Evolutionary conservation across 2,888 invertebrate genomes (phyloP).

Genomic region (Cataglyphis livida): DNA sequence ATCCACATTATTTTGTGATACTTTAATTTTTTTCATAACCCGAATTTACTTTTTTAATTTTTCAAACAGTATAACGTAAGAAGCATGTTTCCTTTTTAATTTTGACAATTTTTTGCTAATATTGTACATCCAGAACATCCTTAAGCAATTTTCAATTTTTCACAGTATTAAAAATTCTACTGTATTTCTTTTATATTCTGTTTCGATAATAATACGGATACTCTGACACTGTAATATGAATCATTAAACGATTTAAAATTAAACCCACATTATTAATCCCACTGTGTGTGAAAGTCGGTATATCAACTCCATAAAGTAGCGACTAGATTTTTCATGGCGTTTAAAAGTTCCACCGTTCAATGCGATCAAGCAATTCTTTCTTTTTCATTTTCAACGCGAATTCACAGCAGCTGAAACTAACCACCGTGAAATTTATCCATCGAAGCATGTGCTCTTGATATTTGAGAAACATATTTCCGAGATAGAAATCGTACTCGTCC

Average conservation of each 20-base stretch:
- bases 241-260: neutral
- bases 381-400: neutral
- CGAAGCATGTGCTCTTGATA: neutral
- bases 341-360: neutral
- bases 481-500: neutral
- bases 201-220: neutral
- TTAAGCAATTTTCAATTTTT: constrained; percentile 19
- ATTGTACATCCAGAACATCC: no score
- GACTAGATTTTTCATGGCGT: neutral
- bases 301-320: neutral
- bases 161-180: neutral
- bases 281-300: neutral
- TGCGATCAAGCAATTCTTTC: neutral
- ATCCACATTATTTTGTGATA: no score
- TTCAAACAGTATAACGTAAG: no score
- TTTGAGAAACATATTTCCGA: constrained; percentile 34
- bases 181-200: neutral
- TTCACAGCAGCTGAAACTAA: neutral
- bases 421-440: neutral
- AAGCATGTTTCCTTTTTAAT: no score
- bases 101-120: no score
- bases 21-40: no score
- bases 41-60: no score
- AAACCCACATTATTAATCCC: neutral
- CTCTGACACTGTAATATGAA: neutral